Evolutionary conservation across 1,140 invertebrate genomes (phyloP), one percentile per base, ranked within the genome.

Genomic region (Cotesia typhae): DNA sequence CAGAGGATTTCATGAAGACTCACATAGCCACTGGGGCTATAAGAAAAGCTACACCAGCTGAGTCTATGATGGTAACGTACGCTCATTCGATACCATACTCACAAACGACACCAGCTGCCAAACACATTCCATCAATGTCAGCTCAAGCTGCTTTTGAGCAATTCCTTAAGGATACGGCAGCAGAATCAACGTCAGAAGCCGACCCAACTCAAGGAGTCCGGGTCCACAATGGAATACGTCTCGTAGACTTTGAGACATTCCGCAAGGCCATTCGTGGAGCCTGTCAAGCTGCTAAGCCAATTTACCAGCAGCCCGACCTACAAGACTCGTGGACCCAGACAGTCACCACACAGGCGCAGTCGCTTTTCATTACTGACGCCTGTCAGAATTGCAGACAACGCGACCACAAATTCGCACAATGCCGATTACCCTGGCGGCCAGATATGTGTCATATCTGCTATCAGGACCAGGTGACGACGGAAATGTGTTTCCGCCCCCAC

Each of bases 361-460:
- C 41, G 12, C 36, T 17, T 41, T 37, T 37, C 36, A 37, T 41
- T 37, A 10, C n/a, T 5, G 10, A 5, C 0, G 64, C 36, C 3
- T 66, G 64, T 47, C 36, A 28, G 12, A 66, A 66, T 9, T 66
- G 64, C 12, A 10, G 38, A n/a, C 20, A 41, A 37, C 36, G 28
- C 2, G 64, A 47, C 10, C 64, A 66, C 36, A 37, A 47, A 12
- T 9, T 66, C 3, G 6, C 2, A 10, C 10, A 66, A 12, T 66
- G 64, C 7, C 35, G 1, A 12, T 10, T 47, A 10, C 7, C 35
- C 4, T 37, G 28, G 64, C 28, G 64, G 12, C 0, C n/a, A 4
- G 64, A 47, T 17, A 41, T 66, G 35, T 66, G 64, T n/a, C 64
- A 66, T n/a, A 12, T 41, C 36, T 47, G 64, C n/a, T 6, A 37